Percentiles rank a stretch among this genome's conserved stretches.
phyloP scores from a whole-genome alignment of 1,140 invertebrate genomes.

The Macrocentrus cingulum region DNA sequence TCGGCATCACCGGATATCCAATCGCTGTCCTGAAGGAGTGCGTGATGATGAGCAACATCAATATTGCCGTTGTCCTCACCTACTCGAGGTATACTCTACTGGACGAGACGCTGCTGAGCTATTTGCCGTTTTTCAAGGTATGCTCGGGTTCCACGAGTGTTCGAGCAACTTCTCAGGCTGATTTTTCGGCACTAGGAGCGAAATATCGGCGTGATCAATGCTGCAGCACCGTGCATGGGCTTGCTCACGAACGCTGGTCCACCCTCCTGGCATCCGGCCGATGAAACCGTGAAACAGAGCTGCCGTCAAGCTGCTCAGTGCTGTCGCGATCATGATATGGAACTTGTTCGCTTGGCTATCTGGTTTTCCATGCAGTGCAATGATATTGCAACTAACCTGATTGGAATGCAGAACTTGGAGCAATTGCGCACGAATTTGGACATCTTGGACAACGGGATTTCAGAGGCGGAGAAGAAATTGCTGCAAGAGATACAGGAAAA shows the following conservation, averaged over 20 bases:
- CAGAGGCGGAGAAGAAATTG: slow-evolving; percentile 63
- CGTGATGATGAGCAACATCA: slow-evolving; percentile 67
- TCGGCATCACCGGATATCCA: slow-evolving; percentile 89
- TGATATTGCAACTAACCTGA: slow-evolving; percentile 65
- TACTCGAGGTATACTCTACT: slow-evolving; percentile 80
- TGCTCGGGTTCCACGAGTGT: neutral
- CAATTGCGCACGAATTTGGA: slow-evolving; percentile 67
- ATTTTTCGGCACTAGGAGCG: slow-evolving; percentile 59
- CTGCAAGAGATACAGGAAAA: slow-evolving; percentile 64
- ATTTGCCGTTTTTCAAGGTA: slow-evolving; percentile 76
- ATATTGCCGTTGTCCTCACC: slow-evolving; percentile 73
- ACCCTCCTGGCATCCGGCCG: slow-evolving; percentile 82
- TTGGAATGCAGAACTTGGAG: slow-evolving; percentile 68
- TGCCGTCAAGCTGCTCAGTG: slow-evolving; percentile 64
- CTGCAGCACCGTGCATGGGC: slow-evolving; percentile 78
- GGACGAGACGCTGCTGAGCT: slow-evolving; percentile 75
- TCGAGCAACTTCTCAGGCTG: neutral
- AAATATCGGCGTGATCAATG: slow-evolving; percentile 80
- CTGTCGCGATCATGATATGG: slow-evolving; percentile 68
- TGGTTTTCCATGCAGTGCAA: slow-evolving; percentile 65
- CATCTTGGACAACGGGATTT: slow-evolving; percentile 63
- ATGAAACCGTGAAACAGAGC: slow-evolving; percentile 68
- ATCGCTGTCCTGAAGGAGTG: slow-evolving; percentile 74
- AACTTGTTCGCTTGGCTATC: slow-evolving; percentile 72
- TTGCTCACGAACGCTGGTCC: slow-evolving; percentile 76